A percentile compares a stretch with the other conserved stretches of the same genome.
Evolutionary conservation across 2,888 invertebrate genomes (phyloP).

Genomic region (Amphipoea lucens): DNA sequence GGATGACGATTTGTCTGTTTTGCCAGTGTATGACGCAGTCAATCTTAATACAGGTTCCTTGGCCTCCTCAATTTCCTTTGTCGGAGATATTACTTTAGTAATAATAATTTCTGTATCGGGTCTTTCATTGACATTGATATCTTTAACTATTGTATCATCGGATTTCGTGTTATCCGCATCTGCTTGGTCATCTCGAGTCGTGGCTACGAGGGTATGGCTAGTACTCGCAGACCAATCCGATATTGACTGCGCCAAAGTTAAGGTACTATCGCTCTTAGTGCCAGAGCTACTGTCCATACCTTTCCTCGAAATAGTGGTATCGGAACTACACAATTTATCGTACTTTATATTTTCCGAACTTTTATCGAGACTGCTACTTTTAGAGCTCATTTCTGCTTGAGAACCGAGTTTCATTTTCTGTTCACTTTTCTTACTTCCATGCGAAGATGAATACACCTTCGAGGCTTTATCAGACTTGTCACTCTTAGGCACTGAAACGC

Average conservation of each 20-base stretch:
- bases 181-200: conserved; percentile 87
- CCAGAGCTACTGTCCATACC: conserved; percentile 92
- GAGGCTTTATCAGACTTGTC: conserved; percentile 91
- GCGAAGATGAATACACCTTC: conserved; percentile 91
- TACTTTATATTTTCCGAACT: conserved; percentile 90
- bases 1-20: conserved; percentile 87
- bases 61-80: conserved; percentile 71
- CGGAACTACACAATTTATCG: conserved; percentile 91
- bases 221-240: conserved; percentile 96
- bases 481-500: conserved; percentile 91
- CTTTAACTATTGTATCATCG: conserved; percentile 87
- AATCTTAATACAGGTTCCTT: conserved; percentile 82
- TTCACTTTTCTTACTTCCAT: conserved; percentile 88
- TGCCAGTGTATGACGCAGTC: conserved; percentile 78
- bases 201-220: conserved; percentile 93
- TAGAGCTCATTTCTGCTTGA: conserved; percentile 89
- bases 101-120: conserved; percentile 72
- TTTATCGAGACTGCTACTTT: conserved; percentile 91
- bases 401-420: conserved; percentile 85
- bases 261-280: conserved; percentile 95
- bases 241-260: conserved; percentile 93
- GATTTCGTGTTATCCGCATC: conserved; percentile 86
- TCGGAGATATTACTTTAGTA: conserved; percentile 72
- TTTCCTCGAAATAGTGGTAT: conserved; percentile 88
- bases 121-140: conserved; percentile 74